These are phyloP conservation scores for Stigmatopora argus DNA, from an alignment of 2,113 vertebrate genomes.

Conservation along the genomic window DNA sequence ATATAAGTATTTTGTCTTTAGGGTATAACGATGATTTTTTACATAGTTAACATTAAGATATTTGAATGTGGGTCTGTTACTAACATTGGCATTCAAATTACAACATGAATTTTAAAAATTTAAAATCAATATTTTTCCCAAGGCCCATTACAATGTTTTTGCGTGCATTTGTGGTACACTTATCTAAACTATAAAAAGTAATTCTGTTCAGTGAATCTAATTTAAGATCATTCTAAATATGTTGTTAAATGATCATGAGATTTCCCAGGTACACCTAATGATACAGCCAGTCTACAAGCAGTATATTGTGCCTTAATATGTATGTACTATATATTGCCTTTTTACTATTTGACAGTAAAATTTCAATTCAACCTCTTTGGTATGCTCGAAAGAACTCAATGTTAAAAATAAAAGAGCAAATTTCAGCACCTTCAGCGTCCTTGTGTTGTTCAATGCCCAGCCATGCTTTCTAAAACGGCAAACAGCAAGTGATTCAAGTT, in stretches of 20 bases:
- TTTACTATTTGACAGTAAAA: conserved; percentile 8
- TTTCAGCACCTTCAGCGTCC: background rate
- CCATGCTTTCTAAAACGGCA: conserved; percentile 20
- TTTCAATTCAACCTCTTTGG: conserved; percentile 1
- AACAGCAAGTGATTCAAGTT: conserved; percentile 7
- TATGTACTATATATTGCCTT: conserved; percentile 31
- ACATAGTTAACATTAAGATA: too few species aligned
- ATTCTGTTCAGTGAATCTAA: too few species aligned
- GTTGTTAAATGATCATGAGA: conserved; percentile 30
- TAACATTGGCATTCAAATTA: too few species aligned
- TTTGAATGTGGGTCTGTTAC: too few species aligned
- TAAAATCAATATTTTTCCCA: too few species aligned
- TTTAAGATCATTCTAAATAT: too few species aligned
- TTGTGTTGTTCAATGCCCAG: too few species aligned
- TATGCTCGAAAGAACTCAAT: conserved; percentile 28
- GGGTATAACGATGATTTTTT: too few species aligned
- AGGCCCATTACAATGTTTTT: too few species aligned
- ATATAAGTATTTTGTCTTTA: background rate
- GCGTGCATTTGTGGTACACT: too few species aligned
- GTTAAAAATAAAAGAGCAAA: background rate
- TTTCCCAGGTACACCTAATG: background rate
- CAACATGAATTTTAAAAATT: too few species aligned
- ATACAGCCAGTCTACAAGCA: background rate
- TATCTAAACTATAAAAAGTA: too few species aligned
- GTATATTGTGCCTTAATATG: conserved; percentile 34